Conservation (phyloP, 1,140 invertebrate genomes). For the Nomia melanderi region DNA sequence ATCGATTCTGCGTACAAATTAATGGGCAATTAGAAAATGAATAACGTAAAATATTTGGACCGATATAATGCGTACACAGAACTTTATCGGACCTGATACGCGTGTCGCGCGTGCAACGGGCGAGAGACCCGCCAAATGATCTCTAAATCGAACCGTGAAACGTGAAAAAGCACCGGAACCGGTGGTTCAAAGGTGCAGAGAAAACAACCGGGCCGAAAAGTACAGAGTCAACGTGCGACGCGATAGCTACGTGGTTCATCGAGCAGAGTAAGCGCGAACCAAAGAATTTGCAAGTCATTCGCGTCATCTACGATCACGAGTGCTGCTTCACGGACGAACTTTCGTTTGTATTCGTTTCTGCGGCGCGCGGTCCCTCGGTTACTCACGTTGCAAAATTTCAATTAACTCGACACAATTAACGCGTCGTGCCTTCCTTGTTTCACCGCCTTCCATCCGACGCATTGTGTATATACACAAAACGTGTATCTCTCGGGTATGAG, state of each 20-base stretch:
- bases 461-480: no score
- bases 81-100: no score
- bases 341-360: conserved; percentile 29
- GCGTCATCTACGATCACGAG: conserved; percentile 66
- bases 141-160: not conserved
- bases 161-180: conserved; percentile 1
- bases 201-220: conserved; percentile 12
- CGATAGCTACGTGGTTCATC: conserved; percentile 26
- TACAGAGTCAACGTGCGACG: conserved; percentile 26
- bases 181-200: conserved; percentile 27
- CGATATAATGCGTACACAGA: no score
- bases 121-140: no score
- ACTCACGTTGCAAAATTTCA: not conserved
- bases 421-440: no score
- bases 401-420: not conserved
- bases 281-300: conserved; percentile 61
- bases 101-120: no score
- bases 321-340: conserved; percentile 59
- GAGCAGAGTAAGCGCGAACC: conserved; percentile 32
- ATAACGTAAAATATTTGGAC: no score
- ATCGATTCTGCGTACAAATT: no score
- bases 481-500: no score
- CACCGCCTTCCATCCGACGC: no score
- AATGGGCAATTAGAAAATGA: no score
- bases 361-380: not conserved